Conservation (phyloP, 2,888 invertebrate species). For the Brachyptera risi region DNA sequence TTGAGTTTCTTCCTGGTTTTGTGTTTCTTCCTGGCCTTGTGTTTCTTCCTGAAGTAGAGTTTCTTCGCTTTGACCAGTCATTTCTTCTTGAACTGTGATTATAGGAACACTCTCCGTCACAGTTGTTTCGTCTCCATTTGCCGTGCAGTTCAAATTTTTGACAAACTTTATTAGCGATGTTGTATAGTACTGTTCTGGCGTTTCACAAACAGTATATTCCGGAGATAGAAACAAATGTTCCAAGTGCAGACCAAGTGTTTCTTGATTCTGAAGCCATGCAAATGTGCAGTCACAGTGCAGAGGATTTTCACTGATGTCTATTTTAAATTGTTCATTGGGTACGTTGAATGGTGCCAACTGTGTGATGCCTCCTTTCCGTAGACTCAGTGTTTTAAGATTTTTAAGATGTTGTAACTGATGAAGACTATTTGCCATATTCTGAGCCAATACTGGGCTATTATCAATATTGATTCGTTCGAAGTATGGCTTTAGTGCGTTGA, state of each 20-base stretch:
- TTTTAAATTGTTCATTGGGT: constrained; percentile 2
- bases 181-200: not conserved
- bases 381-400: constrained; percentile 12
- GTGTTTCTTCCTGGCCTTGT: not conserved
- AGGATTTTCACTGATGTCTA: constrained; percentile 24
- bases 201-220: not conserved
- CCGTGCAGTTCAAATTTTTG: not conserved
- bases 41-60: not conserved
- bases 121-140: not conserved
- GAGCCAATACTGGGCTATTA: constrained; percentile 20
- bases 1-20: too few species aligned
- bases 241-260: not conserved
- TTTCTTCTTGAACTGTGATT: not conserved
- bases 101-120: not conserved
- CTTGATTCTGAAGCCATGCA: constrained; percentile 16
- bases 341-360: constrained; percentile 9
- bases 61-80: not conserved
- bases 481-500: not conserved
- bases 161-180: not conserved
- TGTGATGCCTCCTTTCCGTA: constrained; percentile 16
- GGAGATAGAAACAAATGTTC: not conserved
- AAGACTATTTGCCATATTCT: not conserved
- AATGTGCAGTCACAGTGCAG: constrained; percentile 26
- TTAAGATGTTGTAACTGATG: constrained; percentile 5
- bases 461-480: constrained; percentile 10